Evolutionary conservation across 2,888 invertebrate species (phyloP).

Genomic region (Hirtodrosophila histrioides): DNA sequence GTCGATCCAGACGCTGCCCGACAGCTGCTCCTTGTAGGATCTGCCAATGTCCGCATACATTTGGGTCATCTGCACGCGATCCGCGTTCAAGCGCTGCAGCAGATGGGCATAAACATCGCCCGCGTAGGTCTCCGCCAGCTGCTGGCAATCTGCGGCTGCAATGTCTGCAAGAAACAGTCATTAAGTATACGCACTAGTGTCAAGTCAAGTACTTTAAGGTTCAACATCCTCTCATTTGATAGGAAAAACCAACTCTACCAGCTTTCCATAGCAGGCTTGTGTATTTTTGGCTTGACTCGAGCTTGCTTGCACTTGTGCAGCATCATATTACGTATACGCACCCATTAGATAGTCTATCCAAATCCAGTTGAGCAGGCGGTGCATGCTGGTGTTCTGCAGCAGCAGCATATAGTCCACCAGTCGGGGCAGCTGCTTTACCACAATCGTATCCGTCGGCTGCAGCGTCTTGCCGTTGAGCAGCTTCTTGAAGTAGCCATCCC

Average conservation of each 20-base stretch:
- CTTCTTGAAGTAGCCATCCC: constrained; percentile 81
- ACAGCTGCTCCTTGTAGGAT: constrained; percentile 73
- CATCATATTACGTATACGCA: constrained; percentile 50
- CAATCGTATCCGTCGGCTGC: constrained; percentile 69
- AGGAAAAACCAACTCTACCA: no score
- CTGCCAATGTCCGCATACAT: constrained; percentile 79
- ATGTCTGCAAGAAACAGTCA: constrained; percentile 62
- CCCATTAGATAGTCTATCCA: constrained; percentile 83
- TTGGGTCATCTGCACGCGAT: constrained; percentile 76
- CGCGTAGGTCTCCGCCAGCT: constrained; percentile 69
- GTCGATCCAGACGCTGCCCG: constrained; percentile 80
- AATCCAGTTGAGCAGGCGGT: constrained; percentile 80
- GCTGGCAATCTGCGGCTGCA: constrained; percentile 68
- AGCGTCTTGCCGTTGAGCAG: constrained; percentile 79
- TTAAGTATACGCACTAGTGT: constrained; percentile 35
- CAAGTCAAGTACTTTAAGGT: no score
- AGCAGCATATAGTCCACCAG: constrained; percentile 74
- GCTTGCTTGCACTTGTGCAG: neutral
- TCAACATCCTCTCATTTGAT: no score
- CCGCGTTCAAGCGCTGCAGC: constrained; percentile 70
- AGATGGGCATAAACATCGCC: constrained; percentile 78
- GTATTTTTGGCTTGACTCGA: no score
- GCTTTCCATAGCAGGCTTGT: no score
- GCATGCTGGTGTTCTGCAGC: constrained; percentile 74
- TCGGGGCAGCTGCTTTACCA: constrained; percentile 73